Percentiles rank a stretch among this genome's conserved stretches.
Conservation (phyloP, 2,888 invertebrate genomes). For the Lamellibrachia columna region DNA sequence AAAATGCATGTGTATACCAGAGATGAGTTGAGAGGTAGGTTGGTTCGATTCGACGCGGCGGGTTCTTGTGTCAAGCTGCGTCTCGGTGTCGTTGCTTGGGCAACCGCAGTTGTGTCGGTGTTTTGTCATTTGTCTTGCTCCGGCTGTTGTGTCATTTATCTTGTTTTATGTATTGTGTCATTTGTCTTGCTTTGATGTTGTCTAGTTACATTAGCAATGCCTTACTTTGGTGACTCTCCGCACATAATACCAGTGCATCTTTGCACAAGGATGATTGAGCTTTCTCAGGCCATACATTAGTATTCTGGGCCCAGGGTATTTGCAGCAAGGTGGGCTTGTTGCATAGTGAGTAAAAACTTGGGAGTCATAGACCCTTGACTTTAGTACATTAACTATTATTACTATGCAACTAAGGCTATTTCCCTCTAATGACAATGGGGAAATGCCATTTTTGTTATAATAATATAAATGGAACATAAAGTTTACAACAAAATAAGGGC, state of each 20-base stretch:
- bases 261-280: background rate
- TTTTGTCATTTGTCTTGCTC: background rate
- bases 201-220: background rate
- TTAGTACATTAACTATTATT: background rate
- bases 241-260: background rate
- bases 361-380: background rate
- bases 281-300: background rate
- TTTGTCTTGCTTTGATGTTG: background rate
- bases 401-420: background rate
- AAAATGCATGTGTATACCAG: background rate
- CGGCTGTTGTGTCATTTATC: constrained; percentile 3
- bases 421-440: background rate
- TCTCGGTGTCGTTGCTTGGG: background rate
- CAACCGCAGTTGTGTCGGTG: background rate
- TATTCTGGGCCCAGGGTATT: constrained; percentile 10
- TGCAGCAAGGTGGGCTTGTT: background rate
- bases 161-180: background rate
- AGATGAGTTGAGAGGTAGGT: background rate
- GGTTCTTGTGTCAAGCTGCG: background rate
- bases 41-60: background rate
- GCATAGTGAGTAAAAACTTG: background rate
- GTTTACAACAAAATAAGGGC: no score
- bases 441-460: background rate
- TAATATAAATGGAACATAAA: no score
- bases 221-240: background rate